Base-by-base conservation (phyloP, 2,888 invertebrate species). In the Allophyes oxyacanthae region DNA sequence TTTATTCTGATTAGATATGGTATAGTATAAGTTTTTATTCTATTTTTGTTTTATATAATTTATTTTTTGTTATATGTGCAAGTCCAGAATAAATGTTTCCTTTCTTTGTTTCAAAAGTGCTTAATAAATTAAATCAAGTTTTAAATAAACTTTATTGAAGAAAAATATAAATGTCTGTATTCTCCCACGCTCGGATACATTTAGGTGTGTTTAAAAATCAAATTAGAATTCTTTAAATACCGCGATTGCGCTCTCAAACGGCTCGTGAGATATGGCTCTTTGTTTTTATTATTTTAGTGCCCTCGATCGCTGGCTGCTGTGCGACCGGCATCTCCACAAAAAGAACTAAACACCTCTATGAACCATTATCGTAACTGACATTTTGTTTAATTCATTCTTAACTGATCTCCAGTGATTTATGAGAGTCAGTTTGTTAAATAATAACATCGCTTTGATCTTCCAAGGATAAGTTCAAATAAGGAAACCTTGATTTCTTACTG, bases 201-300 rank as follows among this genome's bases (percentile, higher is more conserved):
- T 81, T 79, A 63, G 63, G 60, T 69, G 67, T 61, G 77, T 60
- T 83, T 75, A 73, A 81, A 82, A 84, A 83, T 85, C 79, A 85
- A 90, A 89, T 90, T 86, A 86, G 84, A 81, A 87, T 86, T 85
- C 86, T 83, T 86, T 76, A 80, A 87, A 87, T 86, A 81, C 73
- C 73, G 45, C 66, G 79, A 82, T 81, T 79, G 78, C 78, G 60
- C 54, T 78, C 61, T 69, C 72, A 74, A 79, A 77, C 72, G 71
- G 70, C 66, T 75, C 66, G 83, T 85, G 84, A 86, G 75, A 84
- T 86, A 85, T 84, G 81, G 77, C 71, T 64, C 56, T 76, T 77
- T 58, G 77, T 79, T 75, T 83, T 77, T 80, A 75, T 83, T 77
- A 79, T 79, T 82, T 69, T 57, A 13, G 28, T 45, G 52, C 40